phyloP scores from a whole-genome alignment of 2,888 invertebrate species.

The Lordiphosa andalusiaca region DNA sequence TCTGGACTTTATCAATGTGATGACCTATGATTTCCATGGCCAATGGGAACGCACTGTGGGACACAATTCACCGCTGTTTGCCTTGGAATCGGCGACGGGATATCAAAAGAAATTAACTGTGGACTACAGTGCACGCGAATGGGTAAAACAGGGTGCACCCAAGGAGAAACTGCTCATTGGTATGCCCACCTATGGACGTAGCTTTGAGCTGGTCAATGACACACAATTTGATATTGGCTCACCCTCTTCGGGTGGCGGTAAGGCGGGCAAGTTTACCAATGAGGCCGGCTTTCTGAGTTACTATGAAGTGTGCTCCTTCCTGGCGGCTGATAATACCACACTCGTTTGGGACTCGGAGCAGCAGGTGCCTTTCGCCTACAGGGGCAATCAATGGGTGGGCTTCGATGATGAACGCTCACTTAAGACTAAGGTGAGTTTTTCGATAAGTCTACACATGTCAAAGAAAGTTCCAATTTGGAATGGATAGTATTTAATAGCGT shows the following conservation, averaged over 20 bases:
- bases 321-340: conserved; percentile 93
- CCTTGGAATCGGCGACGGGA: conserved; percentile 92
- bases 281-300: conserved; percentile 97
- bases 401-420: conserved; percentile 96
- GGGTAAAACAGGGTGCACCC: conserved; percentile 96
- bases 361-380: conserved; percentile 96
- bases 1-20: conserved; percentile 95
- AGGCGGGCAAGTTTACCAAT: conserved; percentile 91
- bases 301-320: conserved; percentile 96
- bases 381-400: conserved; percentile 95
- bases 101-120: conserved; percentile 96
- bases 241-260: conserved; percentile 93
- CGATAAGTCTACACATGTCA: no score
- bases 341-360: conserved; percentile 97
- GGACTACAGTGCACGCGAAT: conserved; percentile 93
- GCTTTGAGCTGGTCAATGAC: conserved; percentile 92
- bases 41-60: conserved; percentile 97
- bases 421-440: conserved; percentile 88
- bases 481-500: no score
- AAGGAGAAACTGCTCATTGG: conserved; percentile 96
- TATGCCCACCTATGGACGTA: conserved; percentile 96
- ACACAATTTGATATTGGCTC: conserved; percentile 96
- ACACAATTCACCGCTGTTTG: conserved; percentile 94
- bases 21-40: conserved; percentile 98
- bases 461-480: no score